Conservation (phyloP, 2,888 invertebrate genomes). For the Eustalomyia histrio region DNA sequence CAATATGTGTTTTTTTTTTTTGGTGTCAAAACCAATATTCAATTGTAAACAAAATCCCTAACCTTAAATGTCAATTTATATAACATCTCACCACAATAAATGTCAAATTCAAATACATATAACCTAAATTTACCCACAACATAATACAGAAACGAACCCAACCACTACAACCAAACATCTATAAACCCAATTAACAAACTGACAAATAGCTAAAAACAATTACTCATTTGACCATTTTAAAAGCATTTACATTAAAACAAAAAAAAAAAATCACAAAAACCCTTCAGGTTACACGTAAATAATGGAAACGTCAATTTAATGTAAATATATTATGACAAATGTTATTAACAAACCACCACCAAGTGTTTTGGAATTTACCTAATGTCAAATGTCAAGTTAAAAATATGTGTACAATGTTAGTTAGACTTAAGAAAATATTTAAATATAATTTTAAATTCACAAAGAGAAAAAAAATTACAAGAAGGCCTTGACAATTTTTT, state of each 20-base stretch:
- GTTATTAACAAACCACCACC: no score
- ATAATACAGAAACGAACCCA: no score
- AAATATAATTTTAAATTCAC: background rate
- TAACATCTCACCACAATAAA: constrained; percentile 19
- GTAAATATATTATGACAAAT: no score
- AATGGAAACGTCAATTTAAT: no score
- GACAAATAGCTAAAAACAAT: constrained; percentile 25
- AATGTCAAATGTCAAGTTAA: constrained; percentile 59
- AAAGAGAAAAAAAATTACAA: no score
- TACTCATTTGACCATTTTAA: no score
- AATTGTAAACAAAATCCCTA: constrained; percentile 1
- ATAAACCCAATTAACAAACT: constrained; percentile 48
- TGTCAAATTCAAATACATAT: constrained; percentile 11
- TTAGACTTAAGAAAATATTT: background rate
- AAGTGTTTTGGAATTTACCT: constrained; percentile 23
- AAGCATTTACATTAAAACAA: no score
- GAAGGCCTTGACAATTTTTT: no score
- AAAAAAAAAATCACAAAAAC: constrained; percentile 9
- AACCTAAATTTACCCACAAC: background rate
- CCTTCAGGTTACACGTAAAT: no score
- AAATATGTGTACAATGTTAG: background rate
- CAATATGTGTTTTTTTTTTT: no score
- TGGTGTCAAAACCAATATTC: background rate
- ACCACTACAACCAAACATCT: background rate
- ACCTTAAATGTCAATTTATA: constrained; percentile 14